Percentiles rank a stretch among this genome's conserved stretches.
phyloP scores from a whole-genome alignment of 2,113 vertebrate species.

The Ochotona curzoniae region DNA sequence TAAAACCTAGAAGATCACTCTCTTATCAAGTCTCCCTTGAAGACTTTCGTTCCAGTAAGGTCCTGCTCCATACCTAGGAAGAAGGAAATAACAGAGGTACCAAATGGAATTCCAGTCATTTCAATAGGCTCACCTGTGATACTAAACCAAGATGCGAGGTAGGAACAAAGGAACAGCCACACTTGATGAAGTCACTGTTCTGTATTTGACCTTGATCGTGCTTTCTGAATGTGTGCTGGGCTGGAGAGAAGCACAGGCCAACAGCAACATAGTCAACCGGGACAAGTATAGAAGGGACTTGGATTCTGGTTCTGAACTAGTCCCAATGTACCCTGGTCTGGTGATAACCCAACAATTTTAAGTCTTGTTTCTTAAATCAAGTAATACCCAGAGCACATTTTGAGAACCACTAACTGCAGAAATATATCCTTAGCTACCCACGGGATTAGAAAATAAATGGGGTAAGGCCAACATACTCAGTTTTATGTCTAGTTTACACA shows the following conservation, averaged over 20 bases:
- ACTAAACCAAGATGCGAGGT: neutral
- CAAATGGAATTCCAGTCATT: constrained; percentile 50
- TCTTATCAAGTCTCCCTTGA: too few relatives aligned
- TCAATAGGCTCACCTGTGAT: neutral
- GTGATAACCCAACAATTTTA: neutral
- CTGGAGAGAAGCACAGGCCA: neutral
- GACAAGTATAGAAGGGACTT: neutral
- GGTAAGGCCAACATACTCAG: constrained; percentile 54
- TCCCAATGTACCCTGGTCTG: neutral
- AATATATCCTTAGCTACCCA: constrained; percentile 64
- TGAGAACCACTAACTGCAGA: constrained; percentile 52
- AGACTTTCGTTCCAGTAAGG: too few relatives aligned
- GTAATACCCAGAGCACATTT: constrained; percentile 47
- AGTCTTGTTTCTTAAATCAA: constrained; percentile 52
- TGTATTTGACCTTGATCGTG: neutral
- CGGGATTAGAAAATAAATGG: constrained; percentile 68
- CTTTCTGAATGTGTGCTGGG: neutral
- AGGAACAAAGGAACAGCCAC: constrained; percentile 22
- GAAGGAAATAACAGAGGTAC: neutral
- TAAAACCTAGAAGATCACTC: too few relatives aligned
- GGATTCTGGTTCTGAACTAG: neutral
- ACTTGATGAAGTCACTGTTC: neutral
- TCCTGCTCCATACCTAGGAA: too few relatives aligned
- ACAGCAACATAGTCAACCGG: constrained; percentile 30
- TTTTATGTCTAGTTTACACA: constrained; percentile 72